phyloP scores from a whole-genome alignment of 2,113 vertebrate species.

The Vimba vimba region DNA sequence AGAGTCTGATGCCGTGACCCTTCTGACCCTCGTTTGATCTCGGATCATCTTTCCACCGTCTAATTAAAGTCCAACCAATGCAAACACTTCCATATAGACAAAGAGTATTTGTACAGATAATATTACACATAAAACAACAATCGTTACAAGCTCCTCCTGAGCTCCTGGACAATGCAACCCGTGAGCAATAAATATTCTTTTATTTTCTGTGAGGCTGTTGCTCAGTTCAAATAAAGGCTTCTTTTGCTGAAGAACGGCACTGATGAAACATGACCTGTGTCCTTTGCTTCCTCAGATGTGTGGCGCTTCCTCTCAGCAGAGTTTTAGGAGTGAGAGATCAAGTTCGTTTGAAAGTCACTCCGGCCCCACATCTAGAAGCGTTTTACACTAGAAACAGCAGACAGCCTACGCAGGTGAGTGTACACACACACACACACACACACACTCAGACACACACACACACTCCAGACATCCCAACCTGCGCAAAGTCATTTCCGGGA shows the following conservation, averaged over 20 bases:
- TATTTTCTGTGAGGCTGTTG: background rate
- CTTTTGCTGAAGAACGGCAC: background rate
- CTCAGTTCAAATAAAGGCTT: background rate
- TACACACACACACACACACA: background rate
- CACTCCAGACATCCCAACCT: too few relatives aligned
- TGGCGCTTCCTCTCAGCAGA: constrained; percentile 81
- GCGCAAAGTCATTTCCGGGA: too few relatives aligned
- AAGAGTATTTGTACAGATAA: background rate
- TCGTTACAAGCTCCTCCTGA: background rate
- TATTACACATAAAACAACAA: background rate
- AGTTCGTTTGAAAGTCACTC: constrained; percentile 62
- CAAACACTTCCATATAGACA: background rate
- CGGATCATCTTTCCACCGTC: background rate
- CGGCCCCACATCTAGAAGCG: constrained; percentile 76
- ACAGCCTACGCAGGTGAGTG: constrained; percentile 77
- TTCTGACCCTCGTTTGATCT: constrained; percentile 20
- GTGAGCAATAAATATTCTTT: background rate
- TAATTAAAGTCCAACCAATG: constrained; percentile 15
- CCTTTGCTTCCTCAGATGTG: constrained; percentile 66
- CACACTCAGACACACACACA: too few relatives aligned
- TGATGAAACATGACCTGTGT: background rate
- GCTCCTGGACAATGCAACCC: background rate
- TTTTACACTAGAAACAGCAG: constrained; percentile 75
- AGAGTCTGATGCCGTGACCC: constrained; percentile 16
- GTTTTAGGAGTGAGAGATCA: constrained; percentile 82